phyloP scores from a whole-genome alignment of 1,140 invertebrate species.

The Diabrotica undecimpunctata region DNA sequence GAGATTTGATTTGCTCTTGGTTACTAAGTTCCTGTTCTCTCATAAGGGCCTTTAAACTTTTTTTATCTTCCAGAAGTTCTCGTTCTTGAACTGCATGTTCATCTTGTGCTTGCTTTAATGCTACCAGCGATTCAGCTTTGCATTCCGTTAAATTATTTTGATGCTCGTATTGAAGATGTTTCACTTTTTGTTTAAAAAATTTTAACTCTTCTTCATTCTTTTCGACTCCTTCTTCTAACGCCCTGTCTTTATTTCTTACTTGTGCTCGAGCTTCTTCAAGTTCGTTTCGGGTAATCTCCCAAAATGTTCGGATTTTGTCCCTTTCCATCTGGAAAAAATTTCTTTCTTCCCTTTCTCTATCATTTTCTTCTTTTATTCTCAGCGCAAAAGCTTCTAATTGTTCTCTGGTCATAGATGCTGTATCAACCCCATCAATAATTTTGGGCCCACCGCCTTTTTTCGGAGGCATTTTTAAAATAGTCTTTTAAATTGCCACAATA shows the following conservation, averaged over 20 bases:
- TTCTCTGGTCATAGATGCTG: conserved; percentile 88
- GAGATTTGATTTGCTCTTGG: conserved; percentile 61
- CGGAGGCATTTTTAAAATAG: conserved; percentile 28
- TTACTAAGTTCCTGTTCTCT: conserved; percentile 68
- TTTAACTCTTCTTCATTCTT: conserved; percentile 83
- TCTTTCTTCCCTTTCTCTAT: conserved; percentile 88
- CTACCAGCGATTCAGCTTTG: conserved; percentile 72
- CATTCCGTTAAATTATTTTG: conserved; percentile 76
- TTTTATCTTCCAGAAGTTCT: conserved; percentile 75
- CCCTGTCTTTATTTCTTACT: conserved; percentile 76
- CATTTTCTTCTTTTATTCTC: conserved; percentile 86
- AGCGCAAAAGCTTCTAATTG: conserved; percentile 86
- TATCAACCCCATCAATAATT: conserved; percentile 86
- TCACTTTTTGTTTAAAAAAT: conserved; percentile 88
- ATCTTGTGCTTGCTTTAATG: conserved; percentile 71
- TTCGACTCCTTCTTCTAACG: conserved; percentile 82
- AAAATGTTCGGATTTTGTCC: conserved; percentile 90
- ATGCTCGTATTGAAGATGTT: conserved; percentile 88
- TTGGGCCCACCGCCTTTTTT: conserved; percentile 43
- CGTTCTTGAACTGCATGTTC: conserved; percentile 70
- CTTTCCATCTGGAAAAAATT: conserved; percentile 94
- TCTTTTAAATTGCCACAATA: background rate
- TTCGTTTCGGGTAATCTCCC: conserved; percentile 86
- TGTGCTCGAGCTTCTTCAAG: conserved; percentile 75
- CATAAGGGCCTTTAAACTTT: conserved; percentile 66